Conservation (phyloP, 2,888 invertebrate species). For the Mantis religiosa region DNA sequence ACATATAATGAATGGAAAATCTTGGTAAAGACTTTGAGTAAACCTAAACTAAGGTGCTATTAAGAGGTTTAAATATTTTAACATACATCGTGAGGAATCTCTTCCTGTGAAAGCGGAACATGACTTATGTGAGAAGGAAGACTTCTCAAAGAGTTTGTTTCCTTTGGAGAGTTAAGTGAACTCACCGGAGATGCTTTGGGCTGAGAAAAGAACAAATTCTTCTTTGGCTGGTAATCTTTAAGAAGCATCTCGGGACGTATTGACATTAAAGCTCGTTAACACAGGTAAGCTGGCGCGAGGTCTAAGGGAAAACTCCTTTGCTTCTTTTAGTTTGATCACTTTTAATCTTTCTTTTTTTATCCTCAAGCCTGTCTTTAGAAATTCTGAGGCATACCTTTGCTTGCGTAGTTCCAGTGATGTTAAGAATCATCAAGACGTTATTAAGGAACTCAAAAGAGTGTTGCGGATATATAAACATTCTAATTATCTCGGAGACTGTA, state of each 20-base stretch:
- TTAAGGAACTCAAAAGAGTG: too few species aligned
- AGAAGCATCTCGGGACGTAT: background rate
- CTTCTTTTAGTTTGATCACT: background rate
- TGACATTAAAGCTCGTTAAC: background rate
- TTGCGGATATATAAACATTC: too few species aligned
- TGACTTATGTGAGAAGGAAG: background rate
- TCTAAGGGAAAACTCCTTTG: background rate
- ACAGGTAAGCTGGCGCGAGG: background rate
- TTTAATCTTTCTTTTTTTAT: background rate
- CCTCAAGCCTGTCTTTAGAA: background rate
- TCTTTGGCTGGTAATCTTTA: background rate
- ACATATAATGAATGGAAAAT: too few species aligned
- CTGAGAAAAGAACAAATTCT: background rate
- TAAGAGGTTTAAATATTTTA: background rate
- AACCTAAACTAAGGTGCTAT: background rate
- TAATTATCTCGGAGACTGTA: too few species aligned
- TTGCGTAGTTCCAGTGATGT: background rate
- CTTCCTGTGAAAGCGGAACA: background rate
- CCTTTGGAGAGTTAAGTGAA: background rate
- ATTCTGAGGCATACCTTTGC: background rate
- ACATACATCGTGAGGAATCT: background rate
- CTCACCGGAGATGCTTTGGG: background rate
- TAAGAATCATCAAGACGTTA: too few species aligned
- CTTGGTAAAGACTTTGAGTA: too few species aligned
- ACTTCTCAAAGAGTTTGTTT: background rate